Evolutionary conservation across 2,113 vertebrate species (phyloP).

Genomic region (Varanus salvator): DNA sequence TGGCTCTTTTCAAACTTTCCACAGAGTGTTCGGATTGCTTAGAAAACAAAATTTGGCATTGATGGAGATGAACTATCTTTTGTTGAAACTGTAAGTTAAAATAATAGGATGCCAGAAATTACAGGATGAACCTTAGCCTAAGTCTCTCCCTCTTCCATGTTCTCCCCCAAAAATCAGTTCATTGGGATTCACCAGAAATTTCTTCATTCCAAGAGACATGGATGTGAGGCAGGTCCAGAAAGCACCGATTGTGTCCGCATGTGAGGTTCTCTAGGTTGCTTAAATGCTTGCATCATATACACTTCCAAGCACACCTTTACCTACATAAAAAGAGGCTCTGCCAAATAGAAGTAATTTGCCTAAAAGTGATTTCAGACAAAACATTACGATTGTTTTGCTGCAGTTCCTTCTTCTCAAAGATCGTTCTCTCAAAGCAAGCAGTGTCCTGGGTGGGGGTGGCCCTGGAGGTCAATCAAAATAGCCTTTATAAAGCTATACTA

Average conservation of each 20-base stretch:
- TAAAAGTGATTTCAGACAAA: conserved; percentile 25
- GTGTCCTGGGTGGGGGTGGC: not conserved
- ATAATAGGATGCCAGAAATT: not conserved
- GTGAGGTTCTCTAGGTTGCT: not conserved
- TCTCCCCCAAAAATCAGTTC: not conserved
- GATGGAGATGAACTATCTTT: not conserved
- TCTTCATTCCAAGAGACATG: not conserved
- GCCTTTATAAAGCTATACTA: conserved; percentile 42
- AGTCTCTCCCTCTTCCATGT: not conserved
- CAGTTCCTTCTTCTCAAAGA: accelerated
- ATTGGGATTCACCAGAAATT: not conserved
- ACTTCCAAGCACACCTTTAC: not conserved
- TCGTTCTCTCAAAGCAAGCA: not conserved
- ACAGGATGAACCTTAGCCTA: not conserved
- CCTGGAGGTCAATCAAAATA: conserved; percentile 42
- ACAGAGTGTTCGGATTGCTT: not conserved
- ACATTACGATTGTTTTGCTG: conserved; percentile 1
- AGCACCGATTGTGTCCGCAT: not conserved
- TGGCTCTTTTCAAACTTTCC: not conserved
- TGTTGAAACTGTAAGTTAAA: conserved; percentile 27
- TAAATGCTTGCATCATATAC: not conserved
- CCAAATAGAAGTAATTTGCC: not conserved
- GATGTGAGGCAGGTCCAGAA: not conserved
- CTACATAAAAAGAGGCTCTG: not conserved
- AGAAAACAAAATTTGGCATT: not conserved